These are phyloP conservation scores for Alviniconcha marisindica DNA, from an alignment of 1,140 invertebrate species.

Conservation along the genomic window DNA sequence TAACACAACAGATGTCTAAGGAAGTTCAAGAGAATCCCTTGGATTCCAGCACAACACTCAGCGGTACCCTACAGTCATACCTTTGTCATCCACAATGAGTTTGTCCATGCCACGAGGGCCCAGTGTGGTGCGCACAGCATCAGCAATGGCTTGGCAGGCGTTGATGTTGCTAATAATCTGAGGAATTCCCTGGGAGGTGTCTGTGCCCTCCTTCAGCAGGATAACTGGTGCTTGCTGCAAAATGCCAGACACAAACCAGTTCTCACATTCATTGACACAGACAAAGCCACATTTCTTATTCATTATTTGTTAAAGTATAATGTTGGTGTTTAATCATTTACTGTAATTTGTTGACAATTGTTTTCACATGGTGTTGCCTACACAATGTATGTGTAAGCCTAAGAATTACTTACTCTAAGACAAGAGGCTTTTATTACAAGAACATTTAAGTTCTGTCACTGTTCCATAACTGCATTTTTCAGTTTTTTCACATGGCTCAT, in stretches of 20 bases:
- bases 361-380: too few species aligned
- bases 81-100: conserved; percentile 92
- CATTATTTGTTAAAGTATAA: not conserved
- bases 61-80: too few species aligned
- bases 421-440: too few species aligned
- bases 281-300: not conserved
- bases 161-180: conserved; percentile 99
- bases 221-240: conserved; percentile 96
- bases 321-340: not conserved
- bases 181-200: conserved; percentile 95
- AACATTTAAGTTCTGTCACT: too few species aligned
- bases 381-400: too few species aligned
- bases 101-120: conserved; percentile 99
- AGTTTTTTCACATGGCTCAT: too few species aligned
- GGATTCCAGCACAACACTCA: too few species aligned
- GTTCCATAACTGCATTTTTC: too few species aligned
- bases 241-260: conserved; percentile 9
- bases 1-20: too few species aligned
- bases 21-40: too few species aligned
- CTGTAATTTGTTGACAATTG: not conserved
- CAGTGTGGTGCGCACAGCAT: conserved; percentile 96
- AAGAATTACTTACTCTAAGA: too few species aligned
- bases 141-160: conserved; percentile 97
- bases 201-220: conserved; percentile 98
- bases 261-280: not conserved